Base-by-base conservation (phyloP, 2,113 vertebrate species). In the Nothoprocta perdicaria region DNA sequence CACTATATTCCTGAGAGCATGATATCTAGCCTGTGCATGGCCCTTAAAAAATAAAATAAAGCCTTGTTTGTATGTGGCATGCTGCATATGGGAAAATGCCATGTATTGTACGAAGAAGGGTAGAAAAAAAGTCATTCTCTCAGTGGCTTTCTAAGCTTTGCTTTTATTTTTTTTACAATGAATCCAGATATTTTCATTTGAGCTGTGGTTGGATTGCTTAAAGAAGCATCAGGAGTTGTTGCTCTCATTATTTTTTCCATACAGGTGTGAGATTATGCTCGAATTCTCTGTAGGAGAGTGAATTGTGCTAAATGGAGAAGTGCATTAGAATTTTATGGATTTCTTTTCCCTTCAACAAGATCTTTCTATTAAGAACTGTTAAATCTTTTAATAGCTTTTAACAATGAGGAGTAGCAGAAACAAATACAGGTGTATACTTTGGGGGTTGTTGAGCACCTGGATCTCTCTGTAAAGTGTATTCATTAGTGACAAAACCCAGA, bases 341-440 rank as follows among this genome's bases (percentile, higher is more conserved):
- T 91, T 96, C 69, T 93, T 93, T 95, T 93, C 91, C 45, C 43
- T 84, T 94, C 94, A 65, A 55, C 74, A 88, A 95, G 89, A 79
- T 90, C 65, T 87, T 94, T 84, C 89, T 96, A 58, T 94, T 90
- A 65, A 88, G 77, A 89, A 80, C 50, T 84, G 82, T 35, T 97
- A 92, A 91, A 92, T 97, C 73, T 84, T 96, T 77, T 79, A 96
- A 84, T 87, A 91, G 92, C 88, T 93, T 93, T 55, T 89, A 66
- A 62, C 68, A 71, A 65, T 15, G 15, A 83, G 27, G 65, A 52
- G 57, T 65, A 66, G 41, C 86, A 74, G 53, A 87, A 89, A 73
- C 80, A 93, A 92, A 68, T 92, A 83, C 72, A 67, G 68, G 63
- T 92, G 40, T 48, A 46, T n/a, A 40, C 60, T 87, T 89, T 84